Evolutionary conservation across 2,888 invertebrate genomes (phyloP).

Genomic region (Thumatha senex): DNA sequence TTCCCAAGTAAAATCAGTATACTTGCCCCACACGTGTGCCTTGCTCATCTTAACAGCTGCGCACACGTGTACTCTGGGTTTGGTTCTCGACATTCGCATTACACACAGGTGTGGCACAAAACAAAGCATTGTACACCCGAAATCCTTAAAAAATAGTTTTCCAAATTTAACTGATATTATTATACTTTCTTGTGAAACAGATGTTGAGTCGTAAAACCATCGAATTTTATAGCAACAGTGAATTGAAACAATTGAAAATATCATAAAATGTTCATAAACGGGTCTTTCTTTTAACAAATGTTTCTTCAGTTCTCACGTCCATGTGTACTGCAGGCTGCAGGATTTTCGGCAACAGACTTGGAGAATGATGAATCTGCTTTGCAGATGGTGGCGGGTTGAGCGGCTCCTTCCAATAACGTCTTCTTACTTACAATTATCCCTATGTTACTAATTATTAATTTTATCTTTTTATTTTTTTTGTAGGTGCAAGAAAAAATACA

Average conservation of each 20-base stretch:
- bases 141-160: neutral
- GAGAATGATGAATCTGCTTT: conserved; percentile 63
- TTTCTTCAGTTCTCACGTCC: conserved; percentile 69
- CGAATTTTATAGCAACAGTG: conserved; percentile 27
- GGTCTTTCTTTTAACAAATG: conserved; percentile 65
- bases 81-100: conserved; percentile 39
- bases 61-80: conserved; percentile 59
- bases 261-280: conserved; percentile 52
- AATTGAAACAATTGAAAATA: conserved; percentile 6
- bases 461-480: conserved; percentile 13
- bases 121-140: neutral
- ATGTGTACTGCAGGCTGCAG: conserved; percentile 61
- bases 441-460: conserved; percentile 9
- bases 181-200: conserved; percentile 34
- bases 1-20: no score
- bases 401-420: conserved; percentile 68
- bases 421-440: conserved; percentile 20
- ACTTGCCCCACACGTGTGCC: conserved; percentile 57
- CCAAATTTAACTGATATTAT: conserved; percentile 14
- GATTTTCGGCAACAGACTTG: conserved; percentile 68
- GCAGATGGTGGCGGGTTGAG: conserved; percentile 63
- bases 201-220: conserved; percentile 47
- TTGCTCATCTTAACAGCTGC: conserved; percentile 56
- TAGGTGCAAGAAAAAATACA: conserved; percentile 1
- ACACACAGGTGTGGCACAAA: conserved; percentile 44